Conservation (phyloP, 2,113 vertebrate genomes). For the Channa maculata region DNA sequence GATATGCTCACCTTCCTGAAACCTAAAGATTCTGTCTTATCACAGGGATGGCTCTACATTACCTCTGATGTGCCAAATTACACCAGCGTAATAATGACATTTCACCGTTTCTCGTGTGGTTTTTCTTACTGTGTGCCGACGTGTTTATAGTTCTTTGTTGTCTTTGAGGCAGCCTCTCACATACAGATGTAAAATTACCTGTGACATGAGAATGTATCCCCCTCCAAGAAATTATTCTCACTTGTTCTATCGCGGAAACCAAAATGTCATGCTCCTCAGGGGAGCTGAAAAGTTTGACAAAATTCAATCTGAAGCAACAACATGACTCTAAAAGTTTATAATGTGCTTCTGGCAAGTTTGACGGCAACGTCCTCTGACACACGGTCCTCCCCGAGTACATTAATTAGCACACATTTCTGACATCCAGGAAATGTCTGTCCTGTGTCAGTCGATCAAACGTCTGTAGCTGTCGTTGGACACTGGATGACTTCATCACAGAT, state of each 20-base stretch:
- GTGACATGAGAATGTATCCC: constrained; percentile 27
- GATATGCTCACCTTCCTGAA: constrained; percentile 72
- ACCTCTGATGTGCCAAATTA: constrained; percentile 57
- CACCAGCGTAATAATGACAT: constrained; percentile 41
- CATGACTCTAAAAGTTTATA: constrained; percentile 44
- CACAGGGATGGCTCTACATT: constrained; percentile 51
- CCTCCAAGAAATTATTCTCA: constrained; percentile 18
- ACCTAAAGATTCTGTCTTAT: constrained; percentile 58
- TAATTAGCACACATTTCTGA: constrained; percentile 62
- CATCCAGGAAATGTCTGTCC: constrained; percentile 58
- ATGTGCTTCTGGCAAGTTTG: constrained; percentile 33
- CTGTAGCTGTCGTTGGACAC: constrained; percentile 35
- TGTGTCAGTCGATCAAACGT: constrained; percentile 43
- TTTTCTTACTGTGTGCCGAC: neutral
- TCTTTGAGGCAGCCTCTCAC: neutral
- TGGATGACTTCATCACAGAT: constrained; percentile 67
- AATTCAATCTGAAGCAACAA: constrained; percentile 48
- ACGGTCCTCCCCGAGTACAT: constrained; percentile 33
- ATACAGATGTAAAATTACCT: constrained; percentile 31
- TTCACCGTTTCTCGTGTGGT: constrained; percentile 10
- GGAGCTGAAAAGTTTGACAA: constrained; percentile 42
- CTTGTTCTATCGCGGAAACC: constrained; percentile 32
- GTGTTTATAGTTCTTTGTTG: constrained; percentile 27
- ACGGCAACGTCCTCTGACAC: constrained; percentile 48
- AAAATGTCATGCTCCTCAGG: constrained; percentile 32